Base-by-base conservation (phyloP, 2,888 invertebrate species). In the Pollenia angustigena region DNA sequence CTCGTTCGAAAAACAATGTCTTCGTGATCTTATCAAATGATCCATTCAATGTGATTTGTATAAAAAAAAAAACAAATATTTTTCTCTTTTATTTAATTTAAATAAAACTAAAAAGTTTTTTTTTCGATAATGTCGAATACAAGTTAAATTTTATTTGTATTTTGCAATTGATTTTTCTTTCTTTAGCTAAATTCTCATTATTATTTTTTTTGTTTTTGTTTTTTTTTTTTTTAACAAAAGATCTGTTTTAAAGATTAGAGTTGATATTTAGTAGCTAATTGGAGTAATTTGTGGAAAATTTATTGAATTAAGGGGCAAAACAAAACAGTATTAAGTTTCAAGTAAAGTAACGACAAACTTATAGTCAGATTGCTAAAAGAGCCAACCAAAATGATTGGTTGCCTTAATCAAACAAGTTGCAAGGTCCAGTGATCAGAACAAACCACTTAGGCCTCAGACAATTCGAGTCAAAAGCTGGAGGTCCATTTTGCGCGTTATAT, bases 1-100 rank as follows among this genome's bases (percentile, higher is more conserved):
- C 12, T 58, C 52, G 68, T 68, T 48, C 1, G 54, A 32, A 72
- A 23, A 81, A 83, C 81, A 81, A 88, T 81, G 87, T 88, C 46
- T 71, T 82, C 87, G 88, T 85, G 88, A 88, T 88, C 88, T 87
- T 88, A 88, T 88, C 88, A 86, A 50, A 71, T 82, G 87, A 85
- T 87, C 80, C 76, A 82, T 72, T 87, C 80, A 78, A 69, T 87
- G 84, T 81, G 84, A 87, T 87, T 87, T 78, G 87, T 84, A 74
- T 87, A 64, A 66, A 50, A 16, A 23, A 54, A 56, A 14, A 58
- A 50, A 69, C 44, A 23, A 40, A 23, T 23, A 23, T 23, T 71
- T 66, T 68, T 76, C 16, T 81, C 74, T 68, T 50, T 69, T 54
- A 52, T 72, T 48, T 52, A 72, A 87, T 81, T 87, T 78, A 81